These are phyloP conservation scores for Apostichopus parvimensis DNA, from an alignment of 35 echinoderm and acorn worm genomes.

Conservation along the genomic window DNA sequence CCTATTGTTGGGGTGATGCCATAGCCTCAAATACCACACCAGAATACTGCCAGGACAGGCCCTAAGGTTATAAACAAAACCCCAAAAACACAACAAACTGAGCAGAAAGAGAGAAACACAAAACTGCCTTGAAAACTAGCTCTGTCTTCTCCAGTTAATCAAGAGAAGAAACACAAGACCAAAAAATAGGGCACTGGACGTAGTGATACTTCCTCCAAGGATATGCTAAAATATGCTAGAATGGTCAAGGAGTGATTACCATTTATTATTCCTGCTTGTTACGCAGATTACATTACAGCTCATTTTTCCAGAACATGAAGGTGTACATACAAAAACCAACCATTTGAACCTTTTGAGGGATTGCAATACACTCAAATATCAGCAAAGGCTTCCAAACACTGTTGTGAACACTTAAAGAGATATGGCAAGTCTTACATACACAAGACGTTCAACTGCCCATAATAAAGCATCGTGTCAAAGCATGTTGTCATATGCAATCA, in stretches of 20 bases:
- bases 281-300: background rate
- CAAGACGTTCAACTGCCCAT: no score
- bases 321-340: background rate
- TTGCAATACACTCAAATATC: background rate
- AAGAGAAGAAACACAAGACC: conserved; percentile 14
- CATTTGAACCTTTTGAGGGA: background rate
- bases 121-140: conserved; percentile 24
- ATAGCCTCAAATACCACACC: conserved; percentile 30
- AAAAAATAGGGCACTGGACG: background rate
- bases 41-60: conserved; percentile 28
- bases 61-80: conserved; percentile 33
- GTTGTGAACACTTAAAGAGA: no score
- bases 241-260: background rate
- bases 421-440: no score
- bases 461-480: no score
- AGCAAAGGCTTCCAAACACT: background rate
- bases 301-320: background rate
- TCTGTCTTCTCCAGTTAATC: conserved; percentile 9
- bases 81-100: conserved; percentile 40
- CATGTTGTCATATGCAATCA: no score
- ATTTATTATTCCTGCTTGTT: no score
- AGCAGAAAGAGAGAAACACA: background rate
- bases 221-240: background rate
- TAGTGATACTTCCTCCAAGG: background rate
- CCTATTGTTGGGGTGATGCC: conserved; percentile 27